Evolutionary conservation across 2,797 vertebrate species (phyloP), one percentile per base, ranked within the genome.

Genomic region (Takifugu ocellatus): DNA sequence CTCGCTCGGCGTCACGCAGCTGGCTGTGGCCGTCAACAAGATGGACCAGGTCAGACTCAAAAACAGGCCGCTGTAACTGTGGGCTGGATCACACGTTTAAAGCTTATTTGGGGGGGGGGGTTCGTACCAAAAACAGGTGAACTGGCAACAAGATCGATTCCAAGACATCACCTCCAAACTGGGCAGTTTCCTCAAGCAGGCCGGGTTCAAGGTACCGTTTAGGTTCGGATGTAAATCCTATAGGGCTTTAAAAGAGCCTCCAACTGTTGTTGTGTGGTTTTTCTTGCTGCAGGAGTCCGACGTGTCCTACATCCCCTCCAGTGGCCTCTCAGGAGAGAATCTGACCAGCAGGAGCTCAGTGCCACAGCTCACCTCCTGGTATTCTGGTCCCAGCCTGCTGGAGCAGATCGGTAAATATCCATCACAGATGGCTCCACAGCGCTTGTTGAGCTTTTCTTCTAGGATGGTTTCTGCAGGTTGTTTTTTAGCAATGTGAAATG

Each of bases 11-110:
- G 97, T 99, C 74, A 99, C 96, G 2, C 97, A 99, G 77, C 91
- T 99, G 56, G 96, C 94, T 26, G 96, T 99, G 64, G 96, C 95
- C 5, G 91, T 99, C 86, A 99, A 99, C 90, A 99, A 99, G 87
- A 99, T 99, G 97, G 97, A 99, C 86, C 97, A 98, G 95, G 97
- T 98, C 46, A 75, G 69, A 56, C 0, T 31, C 1, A 43, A 56
- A 57, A 21, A 7, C 36, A 2, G 12, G 36, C 16, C 7, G 44
- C 0, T 46, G 9, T 8, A 7, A 21, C 16, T n/a, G 44, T n/a
- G 21, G 17, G 4, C 16, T 21, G 21, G 21, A 12, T 1, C 42
- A 14, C 24, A 51, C 0, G 16, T 25, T n/a, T 26, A 10, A 33
- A 33, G 31, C 11, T 48, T 12, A 48, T 46, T 21, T 9, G 17